Evolutionary conservation across 64 coral and sea anemone species (phyloP), one percentile per base, ranked within the genome.

Genomic region (Catalaphyllia jardinei): DNA sequence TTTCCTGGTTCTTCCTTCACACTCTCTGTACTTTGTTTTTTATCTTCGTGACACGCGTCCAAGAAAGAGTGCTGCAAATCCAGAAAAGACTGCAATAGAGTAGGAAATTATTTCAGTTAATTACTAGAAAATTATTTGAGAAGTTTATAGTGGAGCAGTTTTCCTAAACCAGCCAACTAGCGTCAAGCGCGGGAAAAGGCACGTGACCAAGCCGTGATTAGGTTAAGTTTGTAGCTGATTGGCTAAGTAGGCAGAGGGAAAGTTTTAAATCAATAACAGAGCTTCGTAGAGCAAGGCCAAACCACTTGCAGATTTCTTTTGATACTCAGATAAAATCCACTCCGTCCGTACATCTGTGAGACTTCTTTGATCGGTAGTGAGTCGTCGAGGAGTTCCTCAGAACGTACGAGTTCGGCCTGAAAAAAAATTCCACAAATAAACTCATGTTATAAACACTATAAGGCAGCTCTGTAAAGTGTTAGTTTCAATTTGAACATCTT

Each of bases 311-410:
- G 42, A 46, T 46, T 46, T 5, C 42, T 46, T 8, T 46, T 8
- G 33, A 35, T 3, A 35, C 33, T 35, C 33, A 35, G 6, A 46
- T 46, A 46, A 46, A 46, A 46, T 46, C 42, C 42, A 8, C 42
- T 46, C 42, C 86, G 88, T 73, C 93, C 93, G 65, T 94, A 94
- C 52, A 94, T 94, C 51, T 89, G 88, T 24, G 89, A 83, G 2
- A 94, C 75, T 86, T 94, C 93, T 79, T 94, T 94, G 83, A 94
- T 73, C 3, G 93, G 91, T 8, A 94, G 76, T 30, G 85, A 79
- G 52, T 94, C 93, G 62, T 67, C 73, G 20, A 94, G 83, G 31
- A 94, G 84, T 79, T 94, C 93, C 46, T 94, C 93, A 20, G 88
- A 86, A 31, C 93, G 93, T 13, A 89, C 85, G 24, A 94, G 75